Percentiles rank a stretch among this genome's conserved stretches.
Conservation (phyloP, 53 echinoderm and acorn worm species). For the Echinometra lucunter region DNA sequence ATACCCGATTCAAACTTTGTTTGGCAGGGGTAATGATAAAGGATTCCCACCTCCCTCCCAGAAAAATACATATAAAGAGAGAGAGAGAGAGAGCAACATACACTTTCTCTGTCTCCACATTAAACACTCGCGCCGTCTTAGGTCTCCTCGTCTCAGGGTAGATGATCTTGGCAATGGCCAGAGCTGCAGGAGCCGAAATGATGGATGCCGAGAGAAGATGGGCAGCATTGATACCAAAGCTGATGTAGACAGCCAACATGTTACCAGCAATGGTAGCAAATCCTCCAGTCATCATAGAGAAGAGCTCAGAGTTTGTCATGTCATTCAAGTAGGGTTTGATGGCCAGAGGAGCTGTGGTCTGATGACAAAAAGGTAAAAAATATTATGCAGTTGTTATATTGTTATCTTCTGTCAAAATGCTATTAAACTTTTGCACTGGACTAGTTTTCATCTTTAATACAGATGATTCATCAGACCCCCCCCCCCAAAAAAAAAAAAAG, state of each 20-base stretch:
- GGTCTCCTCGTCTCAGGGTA: conserved; percentile 88
- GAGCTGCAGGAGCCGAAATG: conserved; percentile 98
- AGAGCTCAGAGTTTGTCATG: conserved; percentile 92
- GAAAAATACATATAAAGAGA: too few relatives aligned
- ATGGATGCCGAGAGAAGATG: conserved; percentile 97
- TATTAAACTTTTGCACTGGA: too few relatives aligned
- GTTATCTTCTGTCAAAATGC: too few relatives aligned
- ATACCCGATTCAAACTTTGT: too few relatives aligned
- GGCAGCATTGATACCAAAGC: conserved; percentile 89
- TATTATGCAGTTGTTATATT: too few relatives aligned
- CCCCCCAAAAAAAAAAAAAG: too few relatives aligned
- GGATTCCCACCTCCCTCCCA: too few relatives aligned
- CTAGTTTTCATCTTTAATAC: too few relatives aligned
- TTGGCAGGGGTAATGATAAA: too few relatives aligned
- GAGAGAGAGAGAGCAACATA: not conserved
- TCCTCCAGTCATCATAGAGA: conserved; percentile 89
- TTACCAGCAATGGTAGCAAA: conserved; percentile 98
- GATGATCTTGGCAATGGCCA: conserved; percentile 93
- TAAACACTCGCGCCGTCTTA: conserved; percentile 77
- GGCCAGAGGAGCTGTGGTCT: conserved; percentile 97
- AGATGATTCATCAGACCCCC: too few relatives aligned
- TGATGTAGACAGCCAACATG: conserved; percentile 93
- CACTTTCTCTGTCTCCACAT: conserved; percentile 66
- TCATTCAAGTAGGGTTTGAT: conserved; percentile 95
- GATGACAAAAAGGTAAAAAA: not conserved